Evolutionary conservation across 2,888 invertebrate species (phyloP).

Genomic region (Lutraria lutraria): DNA sequence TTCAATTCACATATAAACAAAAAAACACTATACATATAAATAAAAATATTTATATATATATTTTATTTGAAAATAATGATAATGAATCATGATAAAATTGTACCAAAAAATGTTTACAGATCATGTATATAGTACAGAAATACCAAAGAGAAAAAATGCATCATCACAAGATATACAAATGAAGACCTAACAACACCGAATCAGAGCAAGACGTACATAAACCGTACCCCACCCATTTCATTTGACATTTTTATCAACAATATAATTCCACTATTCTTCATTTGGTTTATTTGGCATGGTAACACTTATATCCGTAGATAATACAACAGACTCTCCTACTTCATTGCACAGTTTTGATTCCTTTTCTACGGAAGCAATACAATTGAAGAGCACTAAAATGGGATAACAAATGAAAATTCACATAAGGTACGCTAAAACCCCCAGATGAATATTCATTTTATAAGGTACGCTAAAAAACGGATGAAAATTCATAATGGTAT

Average conservation of each 20-base stretch:
- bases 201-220: background rate
- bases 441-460: slow-evolving; percentile 10
- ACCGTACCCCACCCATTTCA: background rate
- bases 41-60: too few relatives aligned
- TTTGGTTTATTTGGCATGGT: too few relatives aligned
- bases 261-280: too few relatives aligned
- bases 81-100: too few relatives aligned
- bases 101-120: too few relatives aligned
- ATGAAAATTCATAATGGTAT: too few relatives aligned
- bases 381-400: slow-evolving; percentile 37
- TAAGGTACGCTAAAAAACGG: background rate
- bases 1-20: too few relatives aligned
- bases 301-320: too few relatives aligned
- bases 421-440: background rate
- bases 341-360: background rate
- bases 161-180: background rate
- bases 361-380: slow-evolving; percentile 37
- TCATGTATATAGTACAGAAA: background rate
- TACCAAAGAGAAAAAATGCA: background rate
- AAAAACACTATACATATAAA: too few relatives aligned
- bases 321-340: too few relatives aligned
- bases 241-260: too few relatives aligned
- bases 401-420: slow-evolving; percentile 23
- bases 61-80: too few relatives aligned
- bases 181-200: background rate